phyloP scores from a whole-genome alignment of 37 sponge, comb jelly and placozoan genomes.

The Aphrocallistes beatrix region DNA sequence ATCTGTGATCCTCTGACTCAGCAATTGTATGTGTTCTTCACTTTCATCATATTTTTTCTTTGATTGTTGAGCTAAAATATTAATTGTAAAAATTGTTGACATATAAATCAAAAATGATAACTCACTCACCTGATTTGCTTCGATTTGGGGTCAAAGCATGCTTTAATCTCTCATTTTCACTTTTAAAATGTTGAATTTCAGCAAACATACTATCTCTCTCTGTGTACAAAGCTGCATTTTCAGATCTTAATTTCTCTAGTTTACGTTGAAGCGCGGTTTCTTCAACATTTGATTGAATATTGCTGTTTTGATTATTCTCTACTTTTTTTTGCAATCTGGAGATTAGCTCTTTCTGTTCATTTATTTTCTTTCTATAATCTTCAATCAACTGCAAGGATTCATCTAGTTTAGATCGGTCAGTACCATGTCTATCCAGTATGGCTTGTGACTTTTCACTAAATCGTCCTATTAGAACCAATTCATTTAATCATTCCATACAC shows the following conservation, averaged over 20 bases:
- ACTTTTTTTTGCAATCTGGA: neutral
- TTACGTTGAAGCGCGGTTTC: neutral
- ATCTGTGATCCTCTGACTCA: neutral
- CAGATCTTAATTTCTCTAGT: neutral
- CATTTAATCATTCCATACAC: too few species aligned
- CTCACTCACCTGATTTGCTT: too few species aligned
- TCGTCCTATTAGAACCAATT: too few species aligned
- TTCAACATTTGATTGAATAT: neutral
- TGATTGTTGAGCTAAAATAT: too few species aligned
- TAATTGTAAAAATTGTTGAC: too few species aligned
- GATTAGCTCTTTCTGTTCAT: neutral
- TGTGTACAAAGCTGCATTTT: neutral
- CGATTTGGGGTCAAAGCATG: too few species aligned
- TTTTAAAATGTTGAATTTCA: too few species aligned
- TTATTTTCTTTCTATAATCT: neutral
- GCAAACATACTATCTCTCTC: too few species aligned
- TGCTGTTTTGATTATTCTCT: neutral
- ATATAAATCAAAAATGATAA: too few species aligned
- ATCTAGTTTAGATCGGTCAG: neutral
- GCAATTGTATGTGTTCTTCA: neutral
- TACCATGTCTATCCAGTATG: neutral
- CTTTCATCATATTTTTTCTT: too few species aligned
- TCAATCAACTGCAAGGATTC: neutral
- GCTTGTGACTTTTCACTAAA: neutral
- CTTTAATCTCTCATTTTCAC: too few species aligned